phyloP scores from a whole-genome alignment of 2,113 vertebrate genomes.

The Fregata magnificens region DNA sequence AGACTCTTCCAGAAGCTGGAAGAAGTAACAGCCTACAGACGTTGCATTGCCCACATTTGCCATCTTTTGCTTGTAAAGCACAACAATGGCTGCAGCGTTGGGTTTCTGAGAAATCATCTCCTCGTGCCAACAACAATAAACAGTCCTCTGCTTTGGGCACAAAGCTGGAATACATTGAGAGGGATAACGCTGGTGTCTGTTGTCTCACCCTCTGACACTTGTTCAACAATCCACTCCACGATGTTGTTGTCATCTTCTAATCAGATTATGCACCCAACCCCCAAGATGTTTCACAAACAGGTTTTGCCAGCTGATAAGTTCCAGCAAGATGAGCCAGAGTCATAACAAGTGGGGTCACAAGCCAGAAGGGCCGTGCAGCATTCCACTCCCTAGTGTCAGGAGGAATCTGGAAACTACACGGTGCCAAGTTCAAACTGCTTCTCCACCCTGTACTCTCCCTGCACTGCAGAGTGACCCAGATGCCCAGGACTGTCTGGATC shows the following conservation, averaged over 20 bases:
- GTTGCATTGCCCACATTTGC: accelerated
- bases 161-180: accelerated
- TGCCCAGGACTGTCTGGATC: background rate
- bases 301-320: background rate
- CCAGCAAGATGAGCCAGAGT: background rate
- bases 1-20: background rate
- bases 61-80: background rate
- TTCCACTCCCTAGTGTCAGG: background rate
- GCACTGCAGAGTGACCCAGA: background rate
- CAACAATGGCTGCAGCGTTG: background rate
- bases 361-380: too few relatives aligned
- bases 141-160: background rate
- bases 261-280: accelerated
- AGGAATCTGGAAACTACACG: accelerated
- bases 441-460: accelerated
- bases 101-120: background rate
- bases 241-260: background rate
- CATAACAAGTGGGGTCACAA: too few relatives aligned
- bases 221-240: background rate
- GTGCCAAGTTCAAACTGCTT: background rate
- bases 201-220: background rate
- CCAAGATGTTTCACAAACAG: accelerated
- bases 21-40: background rate
- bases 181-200: background rate
- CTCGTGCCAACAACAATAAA: background rate